Conservation (phyloP, 2,888 invertebrate genomes). For the Pristionchus entomophagus region DNA sequence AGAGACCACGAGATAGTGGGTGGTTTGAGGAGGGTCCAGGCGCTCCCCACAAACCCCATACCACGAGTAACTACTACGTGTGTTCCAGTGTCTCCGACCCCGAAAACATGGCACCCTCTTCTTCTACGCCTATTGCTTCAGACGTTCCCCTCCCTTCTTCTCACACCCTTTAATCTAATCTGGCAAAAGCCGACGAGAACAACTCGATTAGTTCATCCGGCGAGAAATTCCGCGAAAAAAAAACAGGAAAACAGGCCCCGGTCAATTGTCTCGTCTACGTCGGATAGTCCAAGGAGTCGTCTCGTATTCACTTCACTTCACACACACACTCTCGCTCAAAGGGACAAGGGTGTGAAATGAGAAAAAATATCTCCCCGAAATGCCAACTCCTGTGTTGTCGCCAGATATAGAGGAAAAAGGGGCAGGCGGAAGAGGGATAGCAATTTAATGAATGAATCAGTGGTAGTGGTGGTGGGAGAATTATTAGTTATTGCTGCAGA, state of each 20-base stretch:
- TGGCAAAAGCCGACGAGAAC: neutral
- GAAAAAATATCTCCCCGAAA: no score
- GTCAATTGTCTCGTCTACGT: neutral
- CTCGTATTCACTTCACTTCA: neutral
- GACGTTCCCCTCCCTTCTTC: no score
- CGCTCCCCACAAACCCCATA: neutral
- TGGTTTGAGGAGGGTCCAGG: neutral
- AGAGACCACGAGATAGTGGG: neutral
- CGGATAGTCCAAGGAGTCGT: neutral
- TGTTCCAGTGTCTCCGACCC: no score
- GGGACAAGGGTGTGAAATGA: neutral
- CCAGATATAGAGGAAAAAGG: no score
- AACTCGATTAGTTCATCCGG: neutral
- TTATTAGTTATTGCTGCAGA: no score
- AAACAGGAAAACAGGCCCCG: neutral
- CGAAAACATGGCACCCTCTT: neutral
- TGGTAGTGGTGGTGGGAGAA: no score
- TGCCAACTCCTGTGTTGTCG: no score
- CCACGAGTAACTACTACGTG: no score
- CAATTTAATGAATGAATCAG: slow-evolving; percentile 7
- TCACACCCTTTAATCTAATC: no score
- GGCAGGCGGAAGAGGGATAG: no score
- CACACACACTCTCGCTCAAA: neutral
- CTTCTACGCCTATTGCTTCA: no score
- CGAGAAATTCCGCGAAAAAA: neutral